These are phyloP conservation scores for Anguilla megastoma DNA, from an alignment of 2,797 vertebrate genomes.

Conservation along the genomic window DNA sequence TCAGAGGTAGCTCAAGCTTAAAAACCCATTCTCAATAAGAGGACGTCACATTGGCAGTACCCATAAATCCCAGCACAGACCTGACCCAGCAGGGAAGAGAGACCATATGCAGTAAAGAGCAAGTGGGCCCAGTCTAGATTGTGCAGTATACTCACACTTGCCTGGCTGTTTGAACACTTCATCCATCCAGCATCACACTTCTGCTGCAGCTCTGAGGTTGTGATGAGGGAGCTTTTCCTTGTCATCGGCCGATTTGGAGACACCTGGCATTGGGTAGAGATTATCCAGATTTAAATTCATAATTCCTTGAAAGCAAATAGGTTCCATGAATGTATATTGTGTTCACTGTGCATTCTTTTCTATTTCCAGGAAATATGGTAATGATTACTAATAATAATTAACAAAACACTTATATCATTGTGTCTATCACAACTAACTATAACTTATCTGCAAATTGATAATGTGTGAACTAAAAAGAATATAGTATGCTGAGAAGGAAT, in stretches of 20 bases:
- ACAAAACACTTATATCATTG: background rate
- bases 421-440: background rate
- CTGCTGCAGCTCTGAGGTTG: constrained; percentile 48
- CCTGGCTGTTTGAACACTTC: background rate
- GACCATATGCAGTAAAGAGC: background rate
- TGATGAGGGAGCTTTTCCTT: constrained; percentile 41
- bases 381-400: background rate
- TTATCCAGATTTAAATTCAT: constrained; percentile 7
- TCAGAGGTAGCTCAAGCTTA: background rate
- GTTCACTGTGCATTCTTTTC: background rate
- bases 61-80: background rate
- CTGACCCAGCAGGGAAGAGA: background rate
- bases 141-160: constrained; percentile 4
- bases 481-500: background rate
- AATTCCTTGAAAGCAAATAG: constrained; percentile 2
- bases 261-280: constrained; percentile 44
- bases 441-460: background rate
- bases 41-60: background rate
- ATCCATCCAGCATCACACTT: constrained; percentile 45
- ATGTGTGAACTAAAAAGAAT: background rate
- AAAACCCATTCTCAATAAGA: background rate
- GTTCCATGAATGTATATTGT: background rate
- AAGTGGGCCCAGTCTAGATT: background rate
- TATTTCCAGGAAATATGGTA: background rate
- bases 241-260: constrained; percentile 33